Base-by-base conservation (phyloP, 2,113 vertebrate species). In the Ascaphus truei region DNA sequence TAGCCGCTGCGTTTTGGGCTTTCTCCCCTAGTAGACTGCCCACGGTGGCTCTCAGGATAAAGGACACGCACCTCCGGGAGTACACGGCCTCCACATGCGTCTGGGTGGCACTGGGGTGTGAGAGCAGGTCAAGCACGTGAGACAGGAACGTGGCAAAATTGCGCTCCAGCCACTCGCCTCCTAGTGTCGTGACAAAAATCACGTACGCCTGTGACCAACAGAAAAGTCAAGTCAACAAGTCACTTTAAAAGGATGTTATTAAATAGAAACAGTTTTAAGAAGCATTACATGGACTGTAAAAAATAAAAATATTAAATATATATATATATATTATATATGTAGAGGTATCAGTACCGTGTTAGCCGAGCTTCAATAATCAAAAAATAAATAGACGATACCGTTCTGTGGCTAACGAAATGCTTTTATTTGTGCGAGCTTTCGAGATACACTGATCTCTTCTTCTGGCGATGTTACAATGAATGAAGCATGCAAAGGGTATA, bases 81-180 rank as follows among this genome's bases (percentile, higher is more conserved):
- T 99, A 99, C 68, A 99, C 97, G 0, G 96, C 97, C 52, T 99
- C 97, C 36, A 99, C 97, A 0, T 99, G 97, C 1, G 95, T 99
- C 85, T 98, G 96, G 1, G 96, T 98, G 60, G 97, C 97, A 18
- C 96, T 93, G 23, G 95, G 97, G 77, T 99, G 96, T 53, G 96
- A 96, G 53, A 99, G 96, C 60, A 99, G 83, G 78, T 98, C 97
- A 72, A 99, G 88, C 0, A 99, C 94, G 0, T 98, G 97, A 0
- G 93, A 96, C 73, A 99, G 82, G 83, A 99, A 99, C 0, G 90
- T 94, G 31, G 95, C 95, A 56, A 99, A 99, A 84, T 96, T 98
- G 52, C 96, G 92, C 78, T 99, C 97, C 83, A 99, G 72, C 97
- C 97, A 99, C 82, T 98, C 95, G 22, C 97, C 96, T 23, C 97